Conservation (phyloP, 2,888 invertebrate genomes). For the Lasioglossum malachurum region DNA sequence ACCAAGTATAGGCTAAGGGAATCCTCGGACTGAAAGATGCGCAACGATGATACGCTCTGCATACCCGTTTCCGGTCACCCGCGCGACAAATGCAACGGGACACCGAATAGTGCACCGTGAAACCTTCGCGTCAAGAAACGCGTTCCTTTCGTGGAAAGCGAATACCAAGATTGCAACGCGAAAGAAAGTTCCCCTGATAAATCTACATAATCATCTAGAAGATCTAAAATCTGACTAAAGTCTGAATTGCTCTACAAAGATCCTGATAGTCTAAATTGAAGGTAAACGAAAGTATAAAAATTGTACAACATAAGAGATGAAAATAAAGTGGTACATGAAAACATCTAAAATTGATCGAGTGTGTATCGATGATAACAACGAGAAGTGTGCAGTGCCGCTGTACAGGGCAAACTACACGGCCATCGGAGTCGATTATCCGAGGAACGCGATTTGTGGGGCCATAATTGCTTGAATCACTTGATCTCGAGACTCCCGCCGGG, state of each 20-base stretch:
- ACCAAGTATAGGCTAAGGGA: background rate
- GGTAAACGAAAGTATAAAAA: no score
- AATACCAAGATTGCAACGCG: constrained; percentile 43
- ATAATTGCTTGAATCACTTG: constrained; percentile 63
- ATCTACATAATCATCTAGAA: no score
- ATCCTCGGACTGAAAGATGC: constrained; percentile 52
- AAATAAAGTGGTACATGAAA: background rate
- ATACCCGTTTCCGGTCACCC: constrained; percentile 76
- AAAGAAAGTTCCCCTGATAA: background rate
- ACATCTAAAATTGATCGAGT: background rate
- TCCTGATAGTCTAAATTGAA: no score
- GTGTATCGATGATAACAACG: background rate
- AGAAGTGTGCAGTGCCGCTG: background rate
- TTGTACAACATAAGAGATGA: background rate
- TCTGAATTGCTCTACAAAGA: no score
- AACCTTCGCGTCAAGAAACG: constrained; percentile 9
- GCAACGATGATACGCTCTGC: constrained; percentile 76
- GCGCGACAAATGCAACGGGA: constrained; percentile 74
- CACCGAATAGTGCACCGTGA: constrained; percentile 35
- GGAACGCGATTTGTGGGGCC: constrained; percentile 46
- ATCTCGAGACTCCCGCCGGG: constrained; percentile 50
- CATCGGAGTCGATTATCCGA: constrained; percentile 45
- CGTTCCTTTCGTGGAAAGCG: constrained; percentile 34
- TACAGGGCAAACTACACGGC: background rate
- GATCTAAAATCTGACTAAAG: no score